Percentiles rank a stretch among this genome's conserved stretches.
phyloP scores from a whole-genome alignment of 1,140 invertebrate species.

The Eubasilissa regina region DNA sequence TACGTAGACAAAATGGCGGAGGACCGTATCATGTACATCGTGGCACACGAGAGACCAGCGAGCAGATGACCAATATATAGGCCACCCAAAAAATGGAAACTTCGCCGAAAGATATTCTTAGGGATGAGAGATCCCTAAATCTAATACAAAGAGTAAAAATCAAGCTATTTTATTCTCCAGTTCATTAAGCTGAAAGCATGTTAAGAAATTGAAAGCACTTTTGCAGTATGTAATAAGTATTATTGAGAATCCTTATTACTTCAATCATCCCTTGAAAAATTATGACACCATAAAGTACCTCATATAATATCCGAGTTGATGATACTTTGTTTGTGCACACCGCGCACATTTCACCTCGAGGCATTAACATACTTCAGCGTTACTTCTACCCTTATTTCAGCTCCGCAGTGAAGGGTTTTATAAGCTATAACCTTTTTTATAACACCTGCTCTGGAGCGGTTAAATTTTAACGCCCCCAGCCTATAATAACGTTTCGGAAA shows the following conservation, averaged over 20 bases:
- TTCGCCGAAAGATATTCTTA: no score
- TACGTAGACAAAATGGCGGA: no score
- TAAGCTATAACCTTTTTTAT: conserved; percentile 40
- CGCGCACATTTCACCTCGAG: conserved; percentile 12
- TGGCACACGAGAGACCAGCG: no score
- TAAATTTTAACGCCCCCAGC: conserved; percentile 30
- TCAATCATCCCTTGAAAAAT: conserved; percentile 22
- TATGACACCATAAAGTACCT: conserved; percentile 25
- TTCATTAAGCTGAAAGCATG: neutral
- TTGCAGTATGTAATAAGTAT: neutral
- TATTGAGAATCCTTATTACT: conserved; percentile 1
- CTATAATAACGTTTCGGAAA: conserved; percentile 29
- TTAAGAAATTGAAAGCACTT: neutral
- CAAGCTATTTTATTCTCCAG: neutral
- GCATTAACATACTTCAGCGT: conserved; percentile 16
- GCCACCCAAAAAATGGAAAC: no score
- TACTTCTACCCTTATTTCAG: conserved; percentile 4
- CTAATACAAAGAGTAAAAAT: neutral
- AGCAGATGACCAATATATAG: no score
- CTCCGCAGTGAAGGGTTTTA: conserved; percentile 36
- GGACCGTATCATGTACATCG: no score
- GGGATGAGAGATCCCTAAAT: neutral
- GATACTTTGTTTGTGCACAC: conserved; percentile 29
- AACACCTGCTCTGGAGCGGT: conserved; percentile 24
- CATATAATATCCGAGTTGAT: conserved; percentile 28